phyloP scores from a whole-genome alignment of 2,113 vertebrate genomes.

The Nicator chloris region DNA sequence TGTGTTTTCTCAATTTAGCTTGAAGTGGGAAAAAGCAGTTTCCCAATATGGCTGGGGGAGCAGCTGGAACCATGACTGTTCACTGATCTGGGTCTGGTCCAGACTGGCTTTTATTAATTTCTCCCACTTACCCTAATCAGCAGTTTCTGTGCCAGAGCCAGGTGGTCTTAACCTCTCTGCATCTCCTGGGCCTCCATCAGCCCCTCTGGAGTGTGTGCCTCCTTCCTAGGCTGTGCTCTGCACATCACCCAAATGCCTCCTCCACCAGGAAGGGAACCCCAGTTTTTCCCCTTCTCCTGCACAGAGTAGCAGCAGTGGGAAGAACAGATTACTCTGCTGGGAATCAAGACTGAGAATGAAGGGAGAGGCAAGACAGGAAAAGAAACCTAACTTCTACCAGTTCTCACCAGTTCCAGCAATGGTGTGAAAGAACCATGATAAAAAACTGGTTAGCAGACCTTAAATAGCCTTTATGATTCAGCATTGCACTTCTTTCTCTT shows the following conservation, averaged over 20 bases:
- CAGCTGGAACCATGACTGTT: neutral
- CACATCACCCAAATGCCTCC: fast-evolving
- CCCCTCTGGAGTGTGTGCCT: fast-evolving
- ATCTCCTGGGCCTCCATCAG: neutral
- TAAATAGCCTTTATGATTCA: neutral
- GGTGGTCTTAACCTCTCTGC: neutral
- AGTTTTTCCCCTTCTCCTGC: neutral
- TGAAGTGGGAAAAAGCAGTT: neutral
- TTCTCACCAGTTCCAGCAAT: neutral
- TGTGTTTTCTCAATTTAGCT: neutral
- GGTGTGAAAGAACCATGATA: neutral
- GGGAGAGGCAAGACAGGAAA: neutral
- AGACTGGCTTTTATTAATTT: neutral
- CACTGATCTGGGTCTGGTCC: neutral
- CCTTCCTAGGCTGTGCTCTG: neutral
- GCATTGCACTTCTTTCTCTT: neutral
- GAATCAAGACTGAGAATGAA: neutral
- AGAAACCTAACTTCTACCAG: neutral
- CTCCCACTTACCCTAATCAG: neutral
- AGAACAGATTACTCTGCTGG: neutral
- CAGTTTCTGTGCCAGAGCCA: neutral
- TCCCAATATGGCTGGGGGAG: neutral
- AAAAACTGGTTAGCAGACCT: neutral
- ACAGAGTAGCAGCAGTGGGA: neutral
- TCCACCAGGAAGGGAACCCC: fast-evolving